A percentile compares a stretch with the other conserved stretches of the same genome.
phyloP scores from a whole-genome alignment of 1,140 invertebrate genomes.

The Drosophila sulfurigaster region DNA sequence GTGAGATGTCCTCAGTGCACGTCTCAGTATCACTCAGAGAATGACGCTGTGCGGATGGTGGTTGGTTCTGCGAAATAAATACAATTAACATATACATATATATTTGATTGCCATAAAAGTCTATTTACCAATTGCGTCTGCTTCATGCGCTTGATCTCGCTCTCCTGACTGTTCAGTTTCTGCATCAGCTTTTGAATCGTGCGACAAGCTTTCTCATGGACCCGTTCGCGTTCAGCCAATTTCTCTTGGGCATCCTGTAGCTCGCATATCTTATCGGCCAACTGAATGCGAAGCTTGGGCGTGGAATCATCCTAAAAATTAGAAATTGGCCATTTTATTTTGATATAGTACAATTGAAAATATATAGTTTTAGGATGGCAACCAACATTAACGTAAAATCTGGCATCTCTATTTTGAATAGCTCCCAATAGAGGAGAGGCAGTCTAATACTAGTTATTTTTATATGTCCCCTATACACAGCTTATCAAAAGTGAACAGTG shows the following conservation, averaged over 20 bases:
- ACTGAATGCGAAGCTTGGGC: slow-evolving; percentile 45
- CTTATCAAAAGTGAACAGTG: too few species aligned
- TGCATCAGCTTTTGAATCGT: slow-evolving; percentile 81
- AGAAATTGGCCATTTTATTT: not conserved
- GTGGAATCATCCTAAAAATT: slow-evolving; percentile 23
- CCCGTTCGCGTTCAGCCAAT: slow-evolving; percentile 61
- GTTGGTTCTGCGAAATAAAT: slow-evolving; percentile 28
- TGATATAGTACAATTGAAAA: too few species aligned
- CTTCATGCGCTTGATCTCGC: slow-evolving; percentile 61
- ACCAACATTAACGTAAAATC: too few species aligned
- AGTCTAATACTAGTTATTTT: too few species aligned
- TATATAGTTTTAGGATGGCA: too few species aligned
- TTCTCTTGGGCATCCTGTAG: slow-evolving; percentile 72
- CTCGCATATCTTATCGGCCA: slow-evolving; percentile 71
- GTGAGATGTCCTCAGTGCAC: slow-evolving; percentile 47
- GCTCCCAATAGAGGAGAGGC: too few species aligned
- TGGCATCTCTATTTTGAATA: too few species aligned
- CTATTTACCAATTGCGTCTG: slow-evolving; percentile 24
- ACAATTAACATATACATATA: not conserved
- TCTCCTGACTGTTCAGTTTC: slow-evolving; percentile 70
- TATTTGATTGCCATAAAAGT: not conserved
- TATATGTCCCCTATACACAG: too few species aligned
- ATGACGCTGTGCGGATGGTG: slow-evolving; percentile 17
- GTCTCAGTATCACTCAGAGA: slow-evolving; percentile 72
- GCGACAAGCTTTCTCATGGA: slow-evolving; percentile 71